Conservation (phyloP, 2,888 invertebrate genomes). For the Drosophila rellima region DNA sequence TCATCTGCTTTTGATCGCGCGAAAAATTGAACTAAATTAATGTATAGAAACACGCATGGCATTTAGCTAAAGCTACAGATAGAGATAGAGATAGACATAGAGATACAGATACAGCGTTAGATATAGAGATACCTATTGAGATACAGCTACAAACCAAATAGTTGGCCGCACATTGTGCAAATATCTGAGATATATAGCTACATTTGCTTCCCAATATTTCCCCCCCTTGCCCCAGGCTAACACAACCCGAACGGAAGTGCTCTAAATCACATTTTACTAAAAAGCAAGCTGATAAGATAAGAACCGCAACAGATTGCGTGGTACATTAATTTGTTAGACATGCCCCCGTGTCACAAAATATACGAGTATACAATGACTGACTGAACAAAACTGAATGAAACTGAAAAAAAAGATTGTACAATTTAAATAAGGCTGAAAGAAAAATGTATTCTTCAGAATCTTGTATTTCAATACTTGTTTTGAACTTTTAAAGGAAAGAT, state of each 20-base stretch:
- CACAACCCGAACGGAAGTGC: slow-evolving; percentile 55
- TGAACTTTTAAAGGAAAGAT: background rate
- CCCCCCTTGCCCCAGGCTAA: background rate
- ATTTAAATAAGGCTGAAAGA: background rate
- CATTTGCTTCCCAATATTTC: background rate
- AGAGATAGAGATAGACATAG: slow-evolving; percentile 20
- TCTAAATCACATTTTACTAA: slow-evolving; percentile 67
- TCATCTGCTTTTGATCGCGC: slow-evolving; percentile 80
- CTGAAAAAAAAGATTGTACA: background rate
- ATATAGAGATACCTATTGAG: slow-evolving; percentile 7
- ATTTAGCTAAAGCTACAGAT: slow-evolving; percentile 31
- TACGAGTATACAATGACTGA: background rate
- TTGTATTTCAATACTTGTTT: background rate
- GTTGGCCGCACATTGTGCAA: slow-evolving; percentile 33
- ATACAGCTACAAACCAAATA: slow-evolving; percentile 2
- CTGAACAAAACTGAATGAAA: background rate
- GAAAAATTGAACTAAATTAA: slow-evolving; percentile 81
- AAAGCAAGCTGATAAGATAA: slow-evolving; percentile 69
- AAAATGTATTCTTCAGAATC: background rate
- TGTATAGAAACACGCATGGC: slow-evolving; percentile 75
- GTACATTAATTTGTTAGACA: slow-evolving; percentile 9
- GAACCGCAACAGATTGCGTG: slow-evolving; percentile 28
- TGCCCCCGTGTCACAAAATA: slow-evolving; percentile 1
- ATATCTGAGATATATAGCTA: slow-evolving; percentile 34
- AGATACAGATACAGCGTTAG: too few species aligned